Evolutionary conservation across 2,797 vertebrate species (phyloP).

Genomic region (Platalea minor): DNA sequence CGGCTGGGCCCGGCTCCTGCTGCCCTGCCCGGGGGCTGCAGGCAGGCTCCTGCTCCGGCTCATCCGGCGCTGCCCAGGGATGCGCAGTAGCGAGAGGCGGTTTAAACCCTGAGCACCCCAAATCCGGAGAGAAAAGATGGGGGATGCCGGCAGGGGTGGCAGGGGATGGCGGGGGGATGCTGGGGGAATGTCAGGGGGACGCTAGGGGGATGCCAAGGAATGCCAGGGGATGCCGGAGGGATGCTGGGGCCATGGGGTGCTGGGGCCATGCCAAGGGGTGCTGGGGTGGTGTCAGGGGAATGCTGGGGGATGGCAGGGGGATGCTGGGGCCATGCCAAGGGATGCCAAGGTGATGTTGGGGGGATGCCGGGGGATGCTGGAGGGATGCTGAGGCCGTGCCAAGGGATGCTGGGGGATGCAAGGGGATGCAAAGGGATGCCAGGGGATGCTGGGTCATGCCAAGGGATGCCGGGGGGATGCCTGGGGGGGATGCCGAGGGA

Average conservation of each 20-base stretch:
- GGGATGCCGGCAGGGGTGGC: too few relatives aligned
- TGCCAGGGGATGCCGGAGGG: background rate
- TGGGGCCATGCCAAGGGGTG: background rate
- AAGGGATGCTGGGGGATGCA: background rate
- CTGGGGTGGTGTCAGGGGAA: too few relatives aligned
- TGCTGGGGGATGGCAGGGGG: background rate
- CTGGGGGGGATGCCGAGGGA: too few relatives aligned
- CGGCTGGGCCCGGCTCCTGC: rapidly evolving
- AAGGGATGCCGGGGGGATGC: too few relatives aligned
- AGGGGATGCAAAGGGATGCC: background rate
- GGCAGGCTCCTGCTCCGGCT: background rate
- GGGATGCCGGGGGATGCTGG: background rate
- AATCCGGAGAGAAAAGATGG: background rate
- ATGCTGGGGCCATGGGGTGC: background rate
- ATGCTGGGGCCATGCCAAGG: background rate
- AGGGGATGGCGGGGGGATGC: too few relatives aligned
- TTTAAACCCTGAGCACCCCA: background rate
- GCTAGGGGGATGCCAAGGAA: background rate
- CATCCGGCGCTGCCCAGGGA: background rate
- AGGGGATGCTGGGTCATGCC: too few relatives aligned
- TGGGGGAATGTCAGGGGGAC: background rate
- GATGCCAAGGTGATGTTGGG: background rate
- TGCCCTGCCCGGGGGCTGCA: background rate
- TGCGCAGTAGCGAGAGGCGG: rapidly evolving
- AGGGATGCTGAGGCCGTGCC: too few relatives aligned